Evolutionary conservation across 2,888 invertebrate genomes (phyloP), one percentile per base, ranked within the genome.

Genomic region (Trachelus iudaicus): DNA sequence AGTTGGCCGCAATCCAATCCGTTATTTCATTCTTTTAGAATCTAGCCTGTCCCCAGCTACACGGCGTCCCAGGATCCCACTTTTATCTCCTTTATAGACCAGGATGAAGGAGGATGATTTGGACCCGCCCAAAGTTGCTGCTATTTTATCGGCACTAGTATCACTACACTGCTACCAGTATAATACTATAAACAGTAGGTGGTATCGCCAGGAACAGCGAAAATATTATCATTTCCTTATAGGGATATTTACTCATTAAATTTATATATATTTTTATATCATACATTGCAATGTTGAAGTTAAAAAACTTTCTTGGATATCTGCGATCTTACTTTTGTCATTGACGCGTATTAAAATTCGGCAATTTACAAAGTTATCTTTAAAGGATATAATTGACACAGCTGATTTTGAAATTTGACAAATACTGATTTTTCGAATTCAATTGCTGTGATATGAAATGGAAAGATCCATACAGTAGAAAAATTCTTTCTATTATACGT

Each of bases 1-100:
- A 91, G 90, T 89, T 91, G 91, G 91, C 91, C 87, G 83, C 89
- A 87, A 87, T 87, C 90, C 91, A 91, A 90, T 90, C 88, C 90
- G 90, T 90, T 90, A 91, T 91, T 91, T 90, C 90, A 90, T 91
- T 91, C 90, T 90, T 90, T 91, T 89, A 88, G 87, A 89, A 89
- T 89, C 88, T 86, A 84, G 83, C 77, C 84, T 82, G 83, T 80
- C 74, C 83, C 80, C 81, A 81, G 79, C 82, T 33, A 69, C 69
- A 13, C 69, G 12, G 30, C 30, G 31, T 71, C 71, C 71, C 71
- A 13, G 31, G 15, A 71, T 56, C 15, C 56, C 56, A 15, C 56
- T 23, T 23, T 56, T 56, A 56, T 23, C 56, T 56, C 56, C 56
- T 56, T 56, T 56, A 56, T 56, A 56, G 23, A 56, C 23, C 56